Base-by-base conservation (phyloP, 2,113 vertebrate species). In the Typhlomys cinereus region DNA sequence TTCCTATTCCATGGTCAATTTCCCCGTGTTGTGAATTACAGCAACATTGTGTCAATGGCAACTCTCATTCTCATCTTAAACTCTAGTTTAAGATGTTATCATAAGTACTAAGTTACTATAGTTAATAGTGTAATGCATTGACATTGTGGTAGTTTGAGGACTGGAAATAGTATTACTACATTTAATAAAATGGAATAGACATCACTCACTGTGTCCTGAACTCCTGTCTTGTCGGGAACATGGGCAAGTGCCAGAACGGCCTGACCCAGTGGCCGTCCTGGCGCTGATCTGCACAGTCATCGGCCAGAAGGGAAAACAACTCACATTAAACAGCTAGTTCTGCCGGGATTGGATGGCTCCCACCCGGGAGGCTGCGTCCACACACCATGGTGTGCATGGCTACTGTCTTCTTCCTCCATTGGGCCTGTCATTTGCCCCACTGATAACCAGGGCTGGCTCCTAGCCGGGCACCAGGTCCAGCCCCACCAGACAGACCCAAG, bases 261-360 rank as follows among this genome's bases (percentile, higher is more conserved):
- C 23, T 27, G 10, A 54, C 31, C 62, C 48, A 90, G 90, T 20
- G 21, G 71, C 69, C 10, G 4, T 7, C 67, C 83, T n/a, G 41
- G 46, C 11, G 73, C 34, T 54, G 46, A 85, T 76, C 25, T 86
- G 96, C 88, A 66, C 23, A 92, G 85, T 95, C 92, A 88, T 50
- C 1, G 9, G 69, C 3, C 67, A n/a, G 64, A 73, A 74, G 6
- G 21, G 29, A 81, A 94, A 84, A 82, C 81, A 85, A 86, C 71
- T 80, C 67, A 18, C 82, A 34, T 76, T 79, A 31, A 88, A 69
- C 48, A 52, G 83, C 50, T 44, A 73, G 50, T 46, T 48, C 23
- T 67, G 59, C 69, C 57, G 34, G 95, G 73, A 52, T 7, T 75
- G 76, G 85, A 88, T 5, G 1, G 36, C 36, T 67, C 76, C 81